These are phyloP conservation scores for Exocentrus adspersus DNA, from an alignment of 2,888 invertebrate genomes.

Conservation along the genomic window DNA sequence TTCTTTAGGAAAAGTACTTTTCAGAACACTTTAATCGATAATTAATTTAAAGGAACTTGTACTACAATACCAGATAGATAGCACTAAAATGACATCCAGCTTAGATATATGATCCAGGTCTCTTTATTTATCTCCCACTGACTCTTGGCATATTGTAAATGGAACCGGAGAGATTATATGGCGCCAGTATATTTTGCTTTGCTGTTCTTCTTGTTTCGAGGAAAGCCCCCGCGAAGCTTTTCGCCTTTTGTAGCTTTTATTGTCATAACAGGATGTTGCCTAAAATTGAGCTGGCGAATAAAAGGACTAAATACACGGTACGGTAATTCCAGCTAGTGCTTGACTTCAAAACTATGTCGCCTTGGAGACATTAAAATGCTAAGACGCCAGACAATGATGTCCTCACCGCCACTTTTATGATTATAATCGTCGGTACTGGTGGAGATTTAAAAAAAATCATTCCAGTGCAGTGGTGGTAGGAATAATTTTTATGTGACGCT, in stretches of 20 bases:
- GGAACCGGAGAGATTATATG: slow-evolving; percentile 37
- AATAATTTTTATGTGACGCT: too few relatives aligned
- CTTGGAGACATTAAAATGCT: slow-evolving; percentile 16
- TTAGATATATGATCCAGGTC: slow-evolving; percentile 17
- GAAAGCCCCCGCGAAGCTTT: slow-evolving; percentile 27
- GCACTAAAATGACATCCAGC: slow-evolving; percentile 13
- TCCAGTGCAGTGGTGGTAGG: too few relatives aligned
- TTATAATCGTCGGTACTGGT: background rate
- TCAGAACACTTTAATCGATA: too few relatives aligned
- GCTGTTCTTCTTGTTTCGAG: slow-evolving; percentile 31
- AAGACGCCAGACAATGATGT: background rate
- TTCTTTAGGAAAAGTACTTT: too few relatives aligned
- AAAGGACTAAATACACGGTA: slow-evolving; percentile 34
- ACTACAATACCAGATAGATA: too few relatives aligned
- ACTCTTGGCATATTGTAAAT: slow-evolving; percentile 10
- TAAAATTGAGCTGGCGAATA: slow-evolving; percentile 32
- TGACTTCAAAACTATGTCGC: slow-evolving; percentile 15
- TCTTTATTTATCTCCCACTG: slow-evolving; percentile 22
- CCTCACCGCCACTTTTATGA: background rate
- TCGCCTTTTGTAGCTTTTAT: slow-evolving; percentile 33
- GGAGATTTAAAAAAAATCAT: background rate
- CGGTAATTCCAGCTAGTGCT: slow-evolving; percentile 32
- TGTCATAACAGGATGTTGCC: slow-evolving; percentile 36
- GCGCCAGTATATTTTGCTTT: slow-evolving; percentile 36
- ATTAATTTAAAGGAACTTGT: too few relatives aligned